Base-by-base conservation (phyloP, 2,888 invertebrate species). In the Ariolimax columbianus region DNA sequence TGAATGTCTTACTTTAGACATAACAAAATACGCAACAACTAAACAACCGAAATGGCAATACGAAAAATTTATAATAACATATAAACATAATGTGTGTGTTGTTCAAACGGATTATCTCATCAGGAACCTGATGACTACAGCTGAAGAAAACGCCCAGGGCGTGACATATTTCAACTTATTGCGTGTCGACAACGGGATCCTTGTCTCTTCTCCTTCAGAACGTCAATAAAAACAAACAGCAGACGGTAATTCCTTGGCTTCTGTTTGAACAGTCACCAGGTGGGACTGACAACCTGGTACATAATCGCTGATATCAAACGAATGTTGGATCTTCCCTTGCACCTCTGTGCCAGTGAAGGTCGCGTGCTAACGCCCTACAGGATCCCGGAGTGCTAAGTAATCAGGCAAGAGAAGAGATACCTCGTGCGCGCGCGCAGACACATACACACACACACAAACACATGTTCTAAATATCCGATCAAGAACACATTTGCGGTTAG, bases 351-450 rank as follows among this genome's bases (percentile, higher is more conserved):
- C n/a, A 59, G 14, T n/a, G 63, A 77, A 77, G 77, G 77, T 77
- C 77, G 63, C 38, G 38, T 77, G 77, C 63, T 59, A 77, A 77
- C 59, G 77, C 63, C 77, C 77, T 59, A 30, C 14, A 26, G 59
- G 40, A 38, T 59, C 9, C 40, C n/a, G 0, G 63, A 38, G 77
- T 9, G n/a, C 26, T 36, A 59, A 1, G 59, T 77, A 59, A 75
- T 75, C 30, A 33, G 51, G 33, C 75, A 51, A 75, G 75, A 75
- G 23, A 9, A 0, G 33, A 51, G 51, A 9, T 33, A 43, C 30
- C 47, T 2, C 33, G 17, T 33, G 75, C 51, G n/a, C n/a, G n/a
- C n/a, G n/a, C n/a, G n/a, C n/a, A n/a, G n/a, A n/a, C n/a, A n/a
- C n/a, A n/a, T n/a, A n/a, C n/a, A n/a, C n/a, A n/a, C n/a, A n/a